Evolutionary conservation across 1,140 invertebrate genomes (phyloP), one percentile per base, ranked within the genome.

Genomic region (Atopsyche davidsoni): DNA sequence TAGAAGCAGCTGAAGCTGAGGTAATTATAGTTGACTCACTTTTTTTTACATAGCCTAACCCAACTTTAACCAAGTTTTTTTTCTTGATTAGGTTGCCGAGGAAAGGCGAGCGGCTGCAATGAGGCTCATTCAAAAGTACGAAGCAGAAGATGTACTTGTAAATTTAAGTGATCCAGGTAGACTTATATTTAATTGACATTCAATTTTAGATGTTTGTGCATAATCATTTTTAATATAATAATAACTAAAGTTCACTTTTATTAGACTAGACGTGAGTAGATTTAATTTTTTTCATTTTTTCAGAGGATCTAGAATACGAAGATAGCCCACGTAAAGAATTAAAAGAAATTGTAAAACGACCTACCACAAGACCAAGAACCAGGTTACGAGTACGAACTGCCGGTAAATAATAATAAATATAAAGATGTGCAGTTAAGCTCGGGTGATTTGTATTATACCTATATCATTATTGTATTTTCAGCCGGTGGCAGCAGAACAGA

Each of bases 101-200:
- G 69, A 72, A 51, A 67, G 71, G 49, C 68, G 68, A 21, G 64
- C 65, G 3, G 67, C 69, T 16, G 69, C 70, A 14, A 64, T 72
- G 63, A 68, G 71, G 55, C 61, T 73, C 3, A 73, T 73, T 24
- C 68, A 71, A 51, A 72, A 73, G 49, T 73, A 73, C 46, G 71
- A 73, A 59, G 63, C 66, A 0, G 71, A 73, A 45, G 71, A 73
- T 51, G 67, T 73, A n/a, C 60, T 73, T 0, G 71, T 69, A 4
- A 70, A 71, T 45, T 59, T 72, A 9, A 70, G 66, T 43, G 69
- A 70, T 25, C 67, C 67, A 2, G 70, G 58, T 57, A 51, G 24
- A 28, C 24, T 28, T 28, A 28, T 28, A 28, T 28, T 7, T 28
- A 28, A 7, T 6, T 28, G 24, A 28, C 24, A 28, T 28, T 28